These are phyloP conservation scores for Lasiommata megera DNA, from an alignment of 2,888 invertebrate genomes.

Conservation along the genomic window DNA sequence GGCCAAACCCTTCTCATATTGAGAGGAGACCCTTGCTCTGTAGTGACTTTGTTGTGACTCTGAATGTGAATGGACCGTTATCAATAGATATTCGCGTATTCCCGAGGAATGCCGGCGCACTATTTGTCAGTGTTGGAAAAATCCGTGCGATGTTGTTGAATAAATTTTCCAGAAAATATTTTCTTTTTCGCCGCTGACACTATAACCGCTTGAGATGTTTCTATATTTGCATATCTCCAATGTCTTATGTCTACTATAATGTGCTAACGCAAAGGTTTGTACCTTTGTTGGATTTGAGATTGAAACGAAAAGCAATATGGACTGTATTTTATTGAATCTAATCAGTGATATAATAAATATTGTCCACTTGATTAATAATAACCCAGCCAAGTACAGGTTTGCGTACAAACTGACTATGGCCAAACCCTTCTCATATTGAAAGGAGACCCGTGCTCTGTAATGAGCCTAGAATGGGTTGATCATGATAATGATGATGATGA, in stretches of 20 bases:
- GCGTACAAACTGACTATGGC: no score
- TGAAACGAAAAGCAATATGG: no score
- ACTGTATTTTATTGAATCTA: neutral
- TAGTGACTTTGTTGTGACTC: neutral
- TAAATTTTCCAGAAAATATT: constrained; percentile 10
- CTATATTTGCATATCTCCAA: constrained; percentile 1
- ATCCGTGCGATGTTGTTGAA: constrained; percentile 14
- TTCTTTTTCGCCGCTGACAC: constrained; percentile 15
- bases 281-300: neutral
- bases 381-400: no score
- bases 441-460: no score
- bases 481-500: no score
- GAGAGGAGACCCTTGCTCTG: no score
- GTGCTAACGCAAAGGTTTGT: no score
- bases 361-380: no score
- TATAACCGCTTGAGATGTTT: constrained; percentile 7
- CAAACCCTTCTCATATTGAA: no score
- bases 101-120: neutral
- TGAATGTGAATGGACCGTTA: neutral
- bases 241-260: neutral
- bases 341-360: no score
- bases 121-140: constrained; percentile 22
- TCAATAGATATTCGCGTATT: neutral
- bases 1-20: no score
- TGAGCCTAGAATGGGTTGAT: no score